Conservation (phyloP, 2,113 vertebrate species). For the Leptosomus discolor region DNA sequence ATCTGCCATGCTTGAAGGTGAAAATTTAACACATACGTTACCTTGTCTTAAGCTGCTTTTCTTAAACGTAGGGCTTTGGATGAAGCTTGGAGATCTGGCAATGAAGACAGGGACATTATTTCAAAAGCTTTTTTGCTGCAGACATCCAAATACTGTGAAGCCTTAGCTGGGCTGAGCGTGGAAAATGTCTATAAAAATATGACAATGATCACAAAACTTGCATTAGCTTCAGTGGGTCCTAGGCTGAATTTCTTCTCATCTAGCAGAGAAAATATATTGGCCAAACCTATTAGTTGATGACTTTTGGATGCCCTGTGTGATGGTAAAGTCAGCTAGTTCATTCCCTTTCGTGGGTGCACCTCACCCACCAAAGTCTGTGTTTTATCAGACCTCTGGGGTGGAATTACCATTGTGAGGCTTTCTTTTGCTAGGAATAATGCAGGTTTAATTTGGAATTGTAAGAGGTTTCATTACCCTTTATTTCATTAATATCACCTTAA, state of each 20-base stretch:
- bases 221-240: background rate
- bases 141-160: background rate
- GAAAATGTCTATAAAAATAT: background rate
- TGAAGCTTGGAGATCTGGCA: background rate
- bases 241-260: background rate
- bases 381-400: background rate
- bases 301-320: rapidly evolving
- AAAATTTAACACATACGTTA: background rate
- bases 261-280: background rate
- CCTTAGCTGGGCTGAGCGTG: background rate
- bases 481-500: background rate
- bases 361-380: background rate
- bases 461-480: background rate
- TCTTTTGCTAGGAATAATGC: background rate
- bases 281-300: background rate
- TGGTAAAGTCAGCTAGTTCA: background rate
- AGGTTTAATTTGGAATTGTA: background rate
- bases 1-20: background rate
- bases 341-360: background rate
- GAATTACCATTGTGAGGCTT: background rate
- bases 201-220: background rate
- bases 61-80: background rate
- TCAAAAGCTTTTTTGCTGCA: background rate
- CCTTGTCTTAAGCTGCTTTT: background rate
- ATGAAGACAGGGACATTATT: background rate